phyloP scores from a whole-genome alignment of 2,797 vertebrate species.

The Atherinosoma microstoma region DNA sequence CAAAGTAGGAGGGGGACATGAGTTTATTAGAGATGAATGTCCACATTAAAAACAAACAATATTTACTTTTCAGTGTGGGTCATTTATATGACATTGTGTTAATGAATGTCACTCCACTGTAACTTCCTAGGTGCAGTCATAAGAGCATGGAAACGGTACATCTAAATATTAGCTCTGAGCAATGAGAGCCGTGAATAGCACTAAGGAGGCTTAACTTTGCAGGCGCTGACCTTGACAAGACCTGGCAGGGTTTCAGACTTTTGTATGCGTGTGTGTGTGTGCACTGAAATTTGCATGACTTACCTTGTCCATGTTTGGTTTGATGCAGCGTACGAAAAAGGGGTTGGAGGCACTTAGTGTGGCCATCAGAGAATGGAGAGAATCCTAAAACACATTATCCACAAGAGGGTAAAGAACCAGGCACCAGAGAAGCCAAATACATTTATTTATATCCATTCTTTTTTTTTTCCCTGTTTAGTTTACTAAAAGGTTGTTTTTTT shows the following conservation, averaged over 20 bases:
- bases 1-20: not conserved
- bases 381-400: conserved; percentile 84
- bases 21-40: conserved; percentile 30
- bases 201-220: conserved; percentile 53
- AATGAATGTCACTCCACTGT: conserved; percentile 12
- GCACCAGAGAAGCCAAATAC: conserved; percentile 12
- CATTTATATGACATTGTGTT: conserved; percentile 25
- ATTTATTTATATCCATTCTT: not conserved
- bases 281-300: conserved; percentile 59
- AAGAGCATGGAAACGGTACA: conserved; percentile 25
- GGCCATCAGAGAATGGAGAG: conserved; percentile 92
- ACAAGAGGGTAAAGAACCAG: conserved; percentile 29
- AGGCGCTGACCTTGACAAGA: conserved; percentile 61
- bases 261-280: conserved; percentile 12
- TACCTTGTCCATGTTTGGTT: conserved; percentile 94
- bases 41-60: conserved; percentile 18
- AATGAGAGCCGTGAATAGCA: conserved; percentile 63
- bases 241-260: conserved; percentile 54
- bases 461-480: not conserved
- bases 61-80: conserved; percentile 20
- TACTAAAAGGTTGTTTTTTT: not conserved
- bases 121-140: conserved; percentile 10
- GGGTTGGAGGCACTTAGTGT: conserved; percentile 92
- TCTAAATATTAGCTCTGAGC: conserved; percentile 49
- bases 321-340: conserved; percentile 95